A percentile compares a stretch with the other conserved stretches of the same genome.
These are phyloP conservation scores for Zaprionus ornatus DNA, from an alignment of 1,140 invertebrate genomes.

Conservation along the genomic window DNA sequence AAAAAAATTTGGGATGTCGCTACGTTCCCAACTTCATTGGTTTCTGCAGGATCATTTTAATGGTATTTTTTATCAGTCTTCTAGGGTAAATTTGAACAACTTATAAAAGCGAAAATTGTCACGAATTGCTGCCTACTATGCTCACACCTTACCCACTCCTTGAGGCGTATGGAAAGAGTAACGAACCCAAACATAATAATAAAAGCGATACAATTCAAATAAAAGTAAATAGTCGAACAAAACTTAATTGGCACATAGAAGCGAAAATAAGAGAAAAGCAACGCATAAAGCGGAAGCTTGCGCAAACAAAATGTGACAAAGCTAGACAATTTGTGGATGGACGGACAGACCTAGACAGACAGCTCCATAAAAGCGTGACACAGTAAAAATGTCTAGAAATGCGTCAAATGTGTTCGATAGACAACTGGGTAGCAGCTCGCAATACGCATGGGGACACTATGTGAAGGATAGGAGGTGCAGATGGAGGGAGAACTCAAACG, in stretches of 20 bases:
- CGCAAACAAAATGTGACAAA: constrained; percentile 37
- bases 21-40: background rate
- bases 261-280: constrained; percentile 21
- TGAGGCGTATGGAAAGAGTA: constrained; percentile 32
- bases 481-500: background rate
- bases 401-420: constrained; percentile 58
- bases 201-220: constrained; percentile 45
- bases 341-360: constrained; percentile 47
- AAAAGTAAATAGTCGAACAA: constrained; percentile 32
- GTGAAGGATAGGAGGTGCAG: background rate
- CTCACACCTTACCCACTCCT: constrained; percentile 2
- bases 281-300: constrained; percentile 39
- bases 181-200: constrained; percentile 35
- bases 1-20: background rate
- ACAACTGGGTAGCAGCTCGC: constrained; percentile 44
- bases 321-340: constrained; percentile 23
- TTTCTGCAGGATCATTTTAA: background rate
- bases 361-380: constrained; percentile 51
- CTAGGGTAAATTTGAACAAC: constrained; percentile 15
- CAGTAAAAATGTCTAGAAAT: constrained; percentile 40
- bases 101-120: constrained; percentile 38
- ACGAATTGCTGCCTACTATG: constrained; percentile 32
- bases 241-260: constrained; percentile 47
- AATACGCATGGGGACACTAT: background rate
- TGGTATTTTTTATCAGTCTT: background rate